phyloP scores from a whole-genome alignment of 2,113 vertebrate genomes.

The Cettia cetti region DNA sequence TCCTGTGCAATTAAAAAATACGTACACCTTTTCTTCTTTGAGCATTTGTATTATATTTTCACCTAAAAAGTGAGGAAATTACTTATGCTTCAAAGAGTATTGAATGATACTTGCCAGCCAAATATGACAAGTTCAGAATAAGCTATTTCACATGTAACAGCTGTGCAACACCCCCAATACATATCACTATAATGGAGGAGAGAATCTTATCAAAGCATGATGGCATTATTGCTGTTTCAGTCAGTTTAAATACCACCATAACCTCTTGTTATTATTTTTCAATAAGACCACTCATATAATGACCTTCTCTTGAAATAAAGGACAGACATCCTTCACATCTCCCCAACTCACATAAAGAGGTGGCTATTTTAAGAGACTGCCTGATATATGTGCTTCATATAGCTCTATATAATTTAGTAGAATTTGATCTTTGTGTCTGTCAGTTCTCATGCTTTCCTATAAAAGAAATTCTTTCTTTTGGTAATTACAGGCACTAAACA shows the following conservation, averaged over 20 bases:
- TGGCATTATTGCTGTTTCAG: not conserved
- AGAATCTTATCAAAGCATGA: not conserved
- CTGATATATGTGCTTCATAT: not conserved
- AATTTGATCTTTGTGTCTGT: not conserved
- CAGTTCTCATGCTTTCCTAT: not conserved
- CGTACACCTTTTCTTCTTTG: not conserved
- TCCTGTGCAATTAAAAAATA: not conserved
- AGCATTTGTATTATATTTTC: not conserved
- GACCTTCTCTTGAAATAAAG: conserved; percentile 3
- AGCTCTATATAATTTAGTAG: conserved; percentile 3
- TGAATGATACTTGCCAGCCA: not conserved
- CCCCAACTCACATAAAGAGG: not conserved
- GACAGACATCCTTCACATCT: not conserved
- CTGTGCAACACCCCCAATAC: not conserved
- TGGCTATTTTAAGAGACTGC: not conserved
- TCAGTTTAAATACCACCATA: not conserved
- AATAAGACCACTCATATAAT: not conserved
- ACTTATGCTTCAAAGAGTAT: not conserved
- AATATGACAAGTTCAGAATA: not conserved
- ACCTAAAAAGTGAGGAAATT: not conserved
- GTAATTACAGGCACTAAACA: not conserved
- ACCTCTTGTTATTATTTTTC: not conserved
- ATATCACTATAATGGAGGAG: not conserved
- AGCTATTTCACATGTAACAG: not conserved
- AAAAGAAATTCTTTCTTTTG: not conserved